Conservation (phyloP, 2,888 invertebrate species). For the Coleophora deauratella region DNA sequence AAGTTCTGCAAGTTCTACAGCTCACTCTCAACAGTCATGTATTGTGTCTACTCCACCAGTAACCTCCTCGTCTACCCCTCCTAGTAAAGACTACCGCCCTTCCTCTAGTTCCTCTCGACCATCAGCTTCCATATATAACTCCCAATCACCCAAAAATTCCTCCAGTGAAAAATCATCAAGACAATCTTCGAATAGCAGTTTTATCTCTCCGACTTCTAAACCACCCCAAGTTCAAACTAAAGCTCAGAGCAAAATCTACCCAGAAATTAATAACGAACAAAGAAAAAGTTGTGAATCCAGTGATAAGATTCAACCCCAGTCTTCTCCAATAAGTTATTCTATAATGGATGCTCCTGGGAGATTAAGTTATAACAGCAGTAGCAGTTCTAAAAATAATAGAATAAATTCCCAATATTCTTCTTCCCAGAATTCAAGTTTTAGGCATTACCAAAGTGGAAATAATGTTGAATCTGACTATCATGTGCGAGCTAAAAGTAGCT, state of each 20-base stretch:
- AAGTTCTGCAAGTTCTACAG: conserved; percentile 73
- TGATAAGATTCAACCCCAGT: conserved; percentile 73
- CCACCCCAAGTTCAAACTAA: conserved; percentile 79
- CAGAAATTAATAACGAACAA: conserved; percentile 75
- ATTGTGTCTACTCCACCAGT: conserved; percentile 79
- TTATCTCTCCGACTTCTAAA: conserved; percentile 71
- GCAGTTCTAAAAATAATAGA: conserved; percentile 65
- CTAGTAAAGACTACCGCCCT: conserved; percentile 78
- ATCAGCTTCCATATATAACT: conserved; percentile 54
- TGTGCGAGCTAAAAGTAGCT: conserved; percentile 75
- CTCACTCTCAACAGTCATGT: conserved; percentile 80
- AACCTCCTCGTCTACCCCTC: conserved; percentile 63
- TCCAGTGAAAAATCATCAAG: conserved; percentile 51
- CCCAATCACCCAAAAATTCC: conserved; percentile 54
- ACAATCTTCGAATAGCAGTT: conserved; percentile 52
- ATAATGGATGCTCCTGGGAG: conserved; percentile 81
- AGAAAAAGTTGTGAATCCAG: conserved; percentile 72
- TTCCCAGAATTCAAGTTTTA: conserved; percentile 70
- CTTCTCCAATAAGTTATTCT: conserved; percentile 84
- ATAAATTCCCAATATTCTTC: conserved; percentile 68
- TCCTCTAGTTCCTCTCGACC: conserved; percentile 70
- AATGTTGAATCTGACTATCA: conserved; percentile 77
- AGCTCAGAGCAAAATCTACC: conserved; percentile 85
- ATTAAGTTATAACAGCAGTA: conserved; percentile 75
- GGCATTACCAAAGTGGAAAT: conserved; percentile 77